Evolutionary conservation across 1,140 invertebrate species (phyloP).

Genomic region (Melitaea cinxia): DNA sequence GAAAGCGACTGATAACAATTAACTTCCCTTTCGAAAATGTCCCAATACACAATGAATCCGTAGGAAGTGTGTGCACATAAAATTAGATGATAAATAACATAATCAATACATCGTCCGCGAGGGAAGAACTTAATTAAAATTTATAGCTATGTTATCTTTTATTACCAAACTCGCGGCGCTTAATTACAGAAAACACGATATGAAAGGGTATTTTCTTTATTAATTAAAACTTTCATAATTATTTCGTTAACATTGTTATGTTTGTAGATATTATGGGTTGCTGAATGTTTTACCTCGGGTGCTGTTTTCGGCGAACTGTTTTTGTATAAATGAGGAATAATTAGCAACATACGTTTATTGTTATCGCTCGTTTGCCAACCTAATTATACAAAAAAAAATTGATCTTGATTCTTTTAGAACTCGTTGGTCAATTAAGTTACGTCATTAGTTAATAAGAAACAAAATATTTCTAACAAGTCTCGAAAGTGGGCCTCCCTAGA

Average conservation of each 20-base stretch:
- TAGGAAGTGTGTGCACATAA: conserved; percentile 13
- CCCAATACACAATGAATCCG: neutral
- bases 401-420: too few relatives aligned
- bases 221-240: conserved; percentile 3
- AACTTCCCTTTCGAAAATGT: neutral
- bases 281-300: too few relatives aligned
- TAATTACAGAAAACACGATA: conserved; percentile 8
- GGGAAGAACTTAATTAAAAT: conserved; percentile 28
- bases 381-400: too few relatives aligned
- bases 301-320: too few relatives aligned
- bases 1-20: neutral
- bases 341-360: too few relatives aligned
- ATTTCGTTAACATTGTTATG: neutral
- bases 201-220: neutral
- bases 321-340: too few relatives aligned
- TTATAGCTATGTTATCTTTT: conserved; percentile 27
- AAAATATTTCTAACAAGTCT: too few relatives aligned
- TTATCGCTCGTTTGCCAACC: too few relatives aligned
- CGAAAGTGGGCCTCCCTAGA: too few relatives aligned
- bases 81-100: conserved; percentile 22
- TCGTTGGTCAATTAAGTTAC: too few relatives aligned
- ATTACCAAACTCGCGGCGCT: conserved; percentile 10
- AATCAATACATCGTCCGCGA: conserved; percentile 19
- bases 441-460: too few relatives aligned
- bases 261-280: neutral